phyloP scores from a whole-genome alignment of 2,888 invertebrate genomes.

The Ethmia dodecea region DNA sequence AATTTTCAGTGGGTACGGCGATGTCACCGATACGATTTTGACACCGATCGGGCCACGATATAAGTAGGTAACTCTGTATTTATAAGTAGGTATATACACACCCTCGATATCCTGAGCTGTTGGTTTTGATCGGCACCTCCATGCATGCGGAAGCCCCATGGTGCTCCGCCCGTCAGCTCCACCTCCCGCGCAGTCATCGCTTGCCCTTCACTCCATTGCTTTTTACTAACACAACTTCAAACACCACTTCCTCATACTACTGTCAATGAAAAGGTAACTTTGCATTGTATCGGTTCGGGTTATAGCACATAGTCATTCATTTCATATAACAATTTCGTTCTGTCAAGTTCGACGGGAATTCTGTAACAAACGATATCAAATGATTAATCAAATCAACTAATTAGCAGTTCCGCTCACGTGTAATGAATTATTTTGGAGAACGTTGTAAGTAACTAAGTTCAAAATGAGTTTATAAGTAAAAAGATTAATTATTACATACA shows the following conservation, averaged over 20 bases:
- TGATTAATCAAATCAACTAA: slow-evolving; percentile 5
- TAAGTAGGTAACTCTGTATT: too few species aligned
- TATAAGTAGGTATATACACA: slow-evolving; percentile 72
- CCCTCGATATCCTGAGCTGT: slow-evolving; percentile 88
- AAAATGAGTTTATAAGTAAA: neutral
- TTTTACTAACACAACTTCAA: slow-evolving; percentile 28
- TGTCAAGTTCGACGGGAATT: slow-evolving; percentile 30
- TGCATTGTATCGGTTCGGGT: slow-evolving; percentile 30
- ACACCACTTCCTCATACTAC: slow-evolving; percentile 26
- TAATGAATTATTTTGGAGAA: neutral
- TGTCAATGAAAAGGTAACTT: slow-evolving; percentile 29
- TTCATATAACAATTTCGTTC: slow-evolving; percentile 46
- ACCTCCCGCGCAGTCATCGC: slow-evolving; percentile 85
- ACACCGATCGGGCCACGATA: too few species aligned
- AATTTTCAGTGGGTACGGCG: too few species aligned
- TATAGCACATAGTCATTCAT: slow-evolving; percentile 48
- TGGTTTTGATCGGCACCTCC: slow-evolving; percentile 89
- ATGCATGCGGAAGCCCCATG: slow-evolving; percentile 94
- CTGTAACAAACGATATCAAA: slow-evolving; percentile 40
- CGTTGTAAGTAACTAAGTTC: neutral
- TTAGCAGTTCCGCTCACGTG: slow-evolving; percentile 2
- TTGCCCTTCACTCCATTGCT: slow-evolving; percentile 48
- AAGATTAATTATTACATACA: too few species aligned
- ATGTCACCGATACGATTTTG: too few species aligned
- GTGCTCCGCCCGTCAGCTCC: slow-evolving; percentile 87